A percentile compares a stretch with the other conserved stretches of the same genome.
Conservation (phyloP, 2,888 invertebrate species). For the Cosmia pyralina region DNA sequence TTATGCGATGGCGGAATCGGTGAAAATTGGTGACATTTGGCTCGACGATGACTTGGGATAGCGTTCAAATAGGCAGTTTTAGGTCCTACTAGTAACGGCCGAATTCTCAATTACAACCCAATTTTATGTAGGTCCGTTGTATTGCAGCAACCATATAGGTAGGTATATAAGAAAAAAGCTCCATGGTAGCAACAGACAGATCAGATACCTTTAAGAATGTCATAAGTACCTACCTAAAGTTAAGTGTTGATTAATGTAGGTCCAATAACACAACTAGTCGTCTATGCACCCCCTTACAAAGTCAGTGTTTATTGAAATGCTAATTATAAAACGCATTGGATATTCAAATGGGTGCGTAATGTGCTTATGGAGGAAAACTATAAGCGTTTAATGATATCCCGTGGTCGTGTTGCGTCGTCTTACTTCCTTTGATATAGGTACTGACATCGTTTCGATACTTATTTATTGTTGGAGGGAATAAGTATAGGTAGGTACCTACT, state of each 20-base stretch:
- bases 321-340: slow-evolving; percentile 64
- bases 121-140: neutral
- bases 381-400: slow-evolving; percentile 59
- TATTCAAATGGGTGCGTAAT: slow-evolving; percentile 63
- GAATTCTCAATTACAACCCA: neutral
- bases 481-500: neutral
- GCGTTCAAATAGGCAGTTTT: neutral
- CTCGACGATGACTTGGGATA: neutral
- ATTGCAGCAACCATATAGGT: neutral
- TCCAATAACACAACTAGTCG: neutral
- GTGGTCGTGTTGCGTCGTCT: slow-evolving; percentile 38
- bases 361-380: slow-evolving; percentile 54
- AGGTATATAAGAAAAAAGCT: too few relatives aligned
- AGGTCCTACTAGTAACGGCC: neutral
- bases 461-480: slow-evolving; percentile 1
- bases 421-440: slow-evolving; percentile 51
- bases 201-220: neutral
- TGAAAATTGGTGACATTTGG: neutral
- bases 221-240: too few relatives aligned
- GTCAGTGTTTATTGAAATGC: slow-evolving; percentile 58
- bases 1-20: neutral
- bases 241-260: neutral
- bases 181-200: too few relatives aligned
- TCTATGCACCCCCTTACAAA: slow-evolving; percentile 35
- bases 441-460: slow-evolving; percentile 24